phyloP scores from a whole-genome alignment of 53 echinoderm and acorn worm species.

The Temnopleurus reevesii region DNA sequence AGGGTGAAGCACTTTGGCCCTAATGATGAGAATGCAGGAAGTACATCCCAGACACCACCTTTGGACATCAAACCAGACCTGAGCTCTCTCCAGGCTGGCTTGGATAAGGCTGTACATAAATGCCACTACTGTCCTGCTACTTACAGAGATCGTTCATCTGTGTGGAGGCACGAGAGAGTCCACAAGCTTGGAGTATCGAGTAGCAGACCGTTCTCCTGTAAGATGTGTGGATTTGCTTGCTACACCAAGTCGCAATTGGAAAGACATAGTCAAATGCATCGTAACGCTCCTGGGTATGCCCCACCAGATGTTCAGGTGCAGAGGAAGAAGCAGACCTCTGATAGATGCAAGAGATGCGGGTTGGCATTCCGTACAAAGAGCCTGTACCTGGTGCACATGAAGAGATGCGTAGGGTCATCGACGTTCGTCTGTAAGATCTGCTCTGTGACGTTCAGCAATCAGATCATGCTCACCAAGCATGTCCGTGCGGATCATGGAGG shows the following conservation, averaged over 20 bases:
- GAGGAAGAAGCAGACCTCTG: neutral
- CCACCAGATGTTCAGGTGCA: neutral
- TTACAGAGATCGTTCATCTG: conserved; percentile 30
- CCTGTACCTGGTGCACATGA: conserved; percentile 47
- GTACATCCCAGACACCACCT: neutral
- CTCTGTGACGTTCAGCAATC: conserved; percentile 36
- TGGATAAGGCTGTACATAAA: neutral
- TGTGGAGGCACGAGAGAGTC: conserved; percentile 50
- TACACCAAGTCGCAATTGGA: conserved; percentile 24
- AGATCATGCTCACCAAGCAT: conserved; percentile 57
- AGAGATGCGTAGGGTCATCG: neutral
- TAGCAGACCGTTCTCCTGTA: conserved; percentile 44
- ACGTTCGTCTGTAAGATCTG: conserved; percentile 27
- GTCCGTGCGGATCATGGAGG: conserved; percentile 19
- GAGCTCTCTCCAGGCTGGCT: neutral
- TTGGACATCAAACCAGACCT: conserved; percentile 16
- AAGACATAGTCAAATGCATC: conserved; percentile 34
- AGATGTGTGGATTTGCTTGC: conserved; percentile 40
- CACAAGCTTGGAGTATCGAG: conserved; percentile 41
- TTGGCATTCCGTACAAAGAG: conserved; percentile 29
- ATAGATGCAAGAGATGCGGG: conserved; percentile 47
- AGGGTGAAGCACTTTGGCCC: conserved; percentile 6
- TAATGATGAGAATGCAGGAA: neutral
- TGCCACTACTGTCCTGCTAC: conserved; percentile 42
- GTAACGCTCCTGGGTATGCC: neutral